Percentiles rank a stretch among this genome's conserved stretches.
phyloP scores from a whole-genome alignment of 2,888 invertebrate species.

The Cotesia congregata region DNA sequence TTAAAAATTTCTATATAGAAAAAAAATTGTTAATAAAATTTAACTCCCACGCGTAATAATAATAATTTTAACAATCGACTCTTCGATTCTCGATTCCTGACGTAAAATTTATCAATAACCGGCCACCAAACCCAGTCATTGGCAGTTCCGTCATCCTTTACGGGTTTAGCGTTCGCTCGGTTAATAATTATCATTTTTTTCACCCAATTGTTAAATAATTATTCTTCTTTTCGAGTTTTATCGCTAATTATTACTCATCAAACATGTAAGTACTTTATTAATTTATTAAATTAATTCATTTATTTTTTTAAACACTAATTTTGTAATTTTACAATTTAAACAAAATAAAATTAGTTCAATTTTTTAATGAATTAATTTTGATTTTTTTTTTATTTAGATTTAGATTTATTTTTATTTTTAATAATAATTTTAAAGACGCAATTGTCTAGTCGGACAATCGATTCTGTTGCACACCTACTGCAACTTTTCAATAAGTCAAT shows the following conservation, averaged over 20 bases:
- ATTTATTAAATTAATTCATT: not conserved
- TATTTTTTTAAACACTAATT: not conserved
- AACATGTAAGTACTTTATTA: constrained; percentile 19
- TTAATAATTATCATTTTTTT: too few species aligned
- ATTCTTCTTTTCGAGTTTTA: not conserved
- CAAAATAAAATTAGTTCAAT: too few species aligned
- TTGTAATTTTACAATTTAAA: too few species aligned
- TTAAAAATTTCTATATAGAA: too few species aligned
- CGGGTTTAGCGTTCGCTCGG: not conserved
- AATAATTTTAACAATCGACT: not conserved
- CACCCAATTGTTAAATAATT: not conserved
- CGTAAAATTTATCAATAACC: constrained; percentile 67
- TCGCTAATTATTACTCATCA: not conserved
- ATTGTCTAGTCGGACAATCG: constrained; percentile 16
- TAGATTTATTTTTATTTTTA: not conserved
- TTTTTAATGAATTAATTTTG: too few species aligned
- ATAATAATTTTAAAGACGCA: constrained; percentile 9
- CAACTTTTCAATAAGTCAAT: constrained; percentile 28
- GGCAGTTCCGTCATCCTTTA: constrained; percentile 52
- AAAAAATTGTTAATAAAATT: too few species aligned
- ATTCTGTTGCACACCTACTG: constrained; percentile 21
- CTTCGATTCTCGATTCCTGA: constrained; percentile 52
- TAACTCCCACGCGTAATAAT: too few species aligned
- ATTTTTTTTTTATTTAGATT: not conserved
- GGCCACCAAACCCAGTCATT: constrained; percentile 57